Percentiles rank a stretch among this genome's conserved stretches.
phyloP scores from a whole-genome alignment of 2,113 vertebrate species.

The Calyptomena viridis region DNA sequence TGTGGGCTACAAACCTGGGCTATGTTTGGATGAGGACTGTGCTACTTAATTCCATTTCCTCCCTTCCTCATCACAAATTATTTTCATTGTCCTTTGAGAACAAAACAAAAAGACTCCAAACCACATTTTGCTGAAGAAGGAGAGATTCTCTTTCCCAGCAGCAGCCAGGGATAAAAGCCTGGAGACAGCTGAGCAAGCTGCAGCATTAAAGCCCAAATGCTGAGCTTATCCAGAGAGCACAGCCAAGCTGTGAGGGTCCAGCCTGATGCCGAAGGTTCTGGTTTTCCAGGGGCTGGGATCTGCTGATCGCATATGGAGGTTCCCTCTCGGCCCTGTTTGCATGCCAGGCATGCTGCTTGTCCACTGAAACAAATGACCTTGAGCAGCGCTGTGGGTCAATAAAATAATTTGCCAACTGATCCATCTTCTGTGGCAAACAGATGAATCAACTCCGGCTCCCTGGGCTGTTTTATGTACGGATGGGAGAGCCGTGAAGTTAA shows the following conservation, averaged over 20 bases:
- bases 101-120: not conserved
- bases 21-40: not conserved
- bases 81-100: not conserved
- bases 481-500: constrained; percentile 41
- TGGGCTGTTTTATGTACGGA: constrained; percentile 45
- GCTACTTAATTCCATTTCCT: not conserved
- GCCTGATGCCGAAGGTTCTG: not conserved
- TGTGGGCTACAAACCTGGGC: not conserved
- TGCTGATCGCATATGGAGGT: not conserved
- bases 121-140: not conserved
- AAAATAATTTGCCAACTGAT: constrained; percentile 61
- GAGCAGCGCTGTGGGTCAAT: constrained; percentile 47
- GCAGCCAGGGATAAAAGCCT: constrained; percentile 15
- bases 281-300: not conserved
- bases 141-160: constrained; percentile 2
- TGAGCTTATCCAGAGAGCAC: not conserved
- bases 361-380: constrained; percentile 47
- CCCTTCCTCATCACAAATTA: not conserved
- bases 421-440: constrained; percentile 38
- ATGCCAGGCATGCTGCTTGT: constrained; percentile 27
- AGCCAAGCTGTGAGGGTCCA: not conserved
- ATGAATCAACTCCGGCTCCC: constrained; percentile 16
- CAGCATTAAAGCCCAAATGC: not conserved
- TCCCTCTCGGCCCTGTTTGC: constrained; percentile 22
- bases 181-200: not conserved